Evolutionary conservation across 2,113 vertebrate species (phyloP).

Genomic region (Cettia cetti): DNA sequence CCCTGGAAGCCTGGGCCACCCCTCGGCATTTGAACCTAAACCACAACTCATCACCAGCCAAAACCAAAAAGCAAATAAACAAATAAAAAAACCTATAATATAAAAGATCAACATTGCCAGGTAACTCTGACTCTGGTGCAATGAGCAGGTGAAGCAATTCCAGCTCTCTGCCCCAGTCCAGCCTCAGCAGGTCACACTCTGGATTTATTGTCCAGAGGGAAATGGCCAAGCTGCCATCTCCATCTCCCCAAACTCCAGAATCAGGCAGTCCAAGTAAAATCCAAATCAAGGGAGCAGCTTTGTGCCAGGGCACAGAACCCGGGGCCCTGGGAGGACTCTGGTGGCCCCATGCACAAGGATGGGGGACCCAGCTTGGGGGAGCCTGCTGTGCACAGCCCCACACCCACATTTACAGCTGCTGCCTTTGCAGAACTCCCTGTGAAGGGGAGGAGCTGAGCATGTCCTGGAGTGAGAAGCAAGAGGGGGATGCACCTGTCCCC

Average conservation of each 20-base stretch:
- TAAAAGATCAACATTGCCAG: background rate
- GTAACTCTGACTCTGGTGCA: background rate
- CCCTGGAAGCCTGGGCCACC: background rate
- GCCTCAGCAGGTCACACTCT: rapidly evolving
- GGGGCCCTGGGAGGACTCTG: background rate
- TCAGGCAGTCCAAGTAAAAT: background rate
- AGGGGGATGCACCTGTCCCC: rapidly evolving
- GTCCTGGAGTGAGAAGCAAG: background rate
- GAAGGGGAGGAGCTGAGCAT: rapidly evolving
- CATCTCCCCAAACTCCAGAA: background rate
- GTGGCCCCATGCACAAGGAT: rapidly evolving
- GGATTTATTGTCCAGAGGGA: background rate
- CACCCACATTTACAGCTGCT: rapidly evolving
- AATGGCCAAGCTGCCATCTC: background rate
- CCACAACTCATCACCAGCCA: background rate
- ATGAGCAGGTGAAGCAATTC: background rate
- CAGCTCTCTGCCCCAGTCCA: background rate
- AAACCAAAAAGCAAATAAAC: conserved; percentile 18
- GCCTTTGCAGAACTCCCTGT: background rate
- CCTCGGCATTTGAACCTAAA: background rate
- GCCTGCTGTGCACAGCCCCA: rapidly evolving
- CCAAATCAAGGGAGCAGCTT: background rate
- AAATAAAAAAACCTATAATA: background rate
- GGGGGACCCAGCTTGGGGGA: background rate
- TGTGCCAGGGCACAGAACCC: background rate